Conservation (phyloP, 2,888 invertebrate genomes). For the Dorcus hopei region DNA sequence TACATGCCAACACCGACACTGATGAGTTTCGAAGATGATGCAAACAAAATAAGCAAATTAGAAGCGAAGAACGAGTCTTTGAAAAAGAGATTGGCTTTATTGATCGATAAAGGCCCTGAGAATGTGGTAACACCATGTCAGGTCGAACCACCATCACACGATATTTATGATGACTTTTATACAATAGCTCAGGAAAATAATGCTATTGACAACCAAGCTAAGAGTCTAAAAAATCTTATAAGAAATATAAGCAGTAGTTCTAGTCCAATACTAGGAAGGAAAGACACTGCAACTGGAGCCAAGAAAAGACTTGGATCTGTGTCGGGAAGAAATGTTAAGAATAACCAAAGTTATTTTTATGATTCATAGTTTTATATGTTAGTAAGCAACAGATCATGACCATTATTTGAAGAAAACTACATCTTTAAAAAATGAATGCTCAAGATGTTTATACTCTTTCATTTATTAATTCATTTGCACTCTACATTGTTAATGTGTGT, state of each 20-base stretch:
- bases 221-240: slow-evolving; percentile 74
- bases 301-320: slow-evolving; percentile 16
- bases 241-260: slow-evolving; percentile 76
- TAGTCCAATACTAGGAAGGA: slow-evolving; percentile 77
- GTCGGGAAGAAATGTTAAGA: slow-evolving; percentile 12
- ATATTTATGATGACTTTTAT: slow-evolving; percentile 84
- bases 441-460: neutral
- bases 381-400: slow-evolving; percentile 4
- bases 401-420: neutral
- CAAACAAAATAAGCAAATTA: slow-evolving; percentile 71
- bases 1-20: slow-evolving; percentile 85
- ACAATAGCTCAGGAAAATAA: slow-evolving; percentile 77
- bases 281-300: slow-evolving; percentile 46
- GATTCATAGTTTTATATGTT: slow-evolving; percentile 3
- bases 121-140: slow-evolving; percentile 58
- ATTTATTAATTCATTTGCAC: too few relatives aligned
- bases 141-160: slow-evolving; percentile 70
- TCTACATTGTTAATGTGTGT: too few relatives aligned
- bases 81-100: slow-evolving; percentile 55
- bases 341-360: slow-evolving; percentile 7
- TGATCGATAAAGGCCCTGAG: slow-evolving; percentile 48
- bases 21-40: slow-evolving; percentile 82
- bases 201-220: slow-evolving; percentile 62
- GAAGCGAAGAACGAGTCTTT: slow-evolving; percentile 81
- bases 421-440: neutral